Evolutionary conservation across 2,888 invertebrate species (phyloP).

Genomic region (Tachina grossa): DNA sequence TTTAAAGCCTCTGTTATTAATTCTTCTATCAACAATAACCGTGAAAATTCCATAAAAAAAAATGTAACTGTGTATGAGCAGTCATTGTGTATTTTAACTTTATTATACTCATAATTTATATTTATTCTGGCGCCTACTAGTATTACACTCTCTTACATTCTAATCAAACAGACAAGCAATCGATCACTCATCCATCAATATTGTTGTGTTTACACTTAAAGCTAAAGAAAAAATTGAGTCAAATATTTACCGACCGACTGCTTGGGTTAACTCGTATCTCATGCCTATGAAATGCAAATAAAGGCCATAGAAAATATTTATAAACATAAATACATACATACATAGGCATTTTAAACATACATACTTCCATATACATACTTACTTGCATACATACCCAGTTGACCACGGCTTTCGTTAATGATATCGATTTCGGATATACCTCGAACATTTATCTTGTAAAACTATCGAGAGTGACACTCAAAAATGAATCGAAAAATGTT

Average conservation of each 20-base stretch:
- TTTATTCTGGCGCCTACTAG: constrained; percentile 74
- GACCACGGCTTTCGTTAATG: no score
- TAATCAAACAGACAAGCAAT: constrained; percentile 59
- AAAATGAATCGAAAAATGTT: no score
- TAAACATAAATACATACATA: background rate
- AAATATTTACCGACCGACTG: constrained; percentile 56
- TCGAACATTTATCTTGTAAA: no score
- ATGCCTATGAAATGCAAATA: constrained; percentile 42
- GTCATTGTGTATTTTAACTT: constrained; percentile 33
- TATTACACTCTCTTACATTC: constrained; percentile 65
- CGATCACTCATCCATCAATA: constrained; percentile 68
- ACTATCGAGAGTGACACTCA: no score
- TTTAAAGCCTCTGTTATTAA: no score
- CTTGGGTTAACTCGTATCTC: background rate
- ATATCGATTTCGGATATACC: no score
- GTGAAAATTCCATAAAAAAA: background rate
- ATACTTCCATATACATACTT: no score
- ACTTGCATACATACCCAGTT: no score
- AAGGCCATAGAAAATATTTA: constrained; percentile 3
- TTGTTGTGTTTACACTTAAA: constrained; percentile 49
- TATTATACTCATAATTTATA: constrained; percentile 58
- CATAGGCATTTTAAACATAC: background rate
- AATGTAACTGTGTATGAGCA: background rate
- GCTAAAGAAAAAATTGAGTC: background rate
- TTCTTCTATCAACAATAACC: no score